Evolutionary conservation across 2,797 vertebrate species (phyloP).

Genomic region (Anguilla megastoma): DNA sequence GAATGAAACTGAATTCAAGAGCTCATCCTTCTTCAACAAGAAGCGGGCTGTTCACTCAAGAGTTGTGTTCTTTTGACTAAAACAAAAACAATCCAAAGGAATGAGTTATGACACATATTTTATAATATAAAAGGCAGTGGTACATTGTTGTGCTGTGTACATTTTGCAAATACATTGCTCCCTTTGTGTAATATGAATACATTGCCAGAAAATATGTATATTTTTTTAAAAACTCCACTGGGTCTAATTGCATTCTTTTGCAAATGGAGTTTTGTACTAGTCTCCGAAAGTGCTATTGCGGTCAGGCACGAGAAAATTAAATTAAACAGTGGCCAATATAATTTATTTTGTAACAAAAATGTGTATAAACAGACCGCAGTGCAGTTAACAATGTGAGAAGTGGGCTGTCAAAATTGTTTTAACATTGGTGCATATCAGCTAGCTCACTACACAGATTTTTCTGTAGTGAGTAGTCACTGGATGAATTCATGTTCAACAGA

Average conservation of each 20-base stretch:
- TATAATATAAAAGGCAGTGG: neutral
- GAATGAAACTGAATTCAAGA: too few relatives aligned
- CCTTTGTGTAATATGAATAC: neutral
- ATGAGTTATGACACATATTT: neutral
- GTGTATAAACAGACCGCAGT: neutral
- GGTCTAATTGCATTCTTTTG: neutral
- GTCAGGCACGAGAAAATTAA: neutral
- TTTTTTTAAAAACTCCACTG: neutral
- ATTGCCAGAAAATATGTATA: neutral
- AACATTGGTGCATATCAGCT: neutral
- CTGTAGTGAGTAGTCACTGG: conserved; percentile 10
- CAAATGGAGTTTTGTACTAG: neutral
- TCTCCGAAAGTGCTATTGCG: neutral
- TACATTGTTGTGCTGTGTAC: neutral
- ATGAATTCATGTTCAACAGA: neutral
- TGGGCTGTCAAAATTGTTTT: neutral
- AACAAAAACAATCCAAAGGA: neutral
- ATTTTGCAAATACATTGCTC: neutral
- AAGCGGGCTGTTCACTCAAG: neutral
- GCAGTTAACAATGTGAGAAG: neutral
- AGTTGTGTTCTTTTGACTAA: neutral
- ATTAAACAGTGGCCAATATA: too few relatives aligned
- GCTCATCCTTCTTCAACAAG: neutral
- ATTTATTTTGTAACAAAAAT: too few relatives aligned
- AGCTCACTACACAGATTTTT: neutral